These are phyloP conservation scores for Cinclus cinclus DNA, from an alignment of 2,113 vertebrate genomes.

Conservation along the genomic window DNA sequence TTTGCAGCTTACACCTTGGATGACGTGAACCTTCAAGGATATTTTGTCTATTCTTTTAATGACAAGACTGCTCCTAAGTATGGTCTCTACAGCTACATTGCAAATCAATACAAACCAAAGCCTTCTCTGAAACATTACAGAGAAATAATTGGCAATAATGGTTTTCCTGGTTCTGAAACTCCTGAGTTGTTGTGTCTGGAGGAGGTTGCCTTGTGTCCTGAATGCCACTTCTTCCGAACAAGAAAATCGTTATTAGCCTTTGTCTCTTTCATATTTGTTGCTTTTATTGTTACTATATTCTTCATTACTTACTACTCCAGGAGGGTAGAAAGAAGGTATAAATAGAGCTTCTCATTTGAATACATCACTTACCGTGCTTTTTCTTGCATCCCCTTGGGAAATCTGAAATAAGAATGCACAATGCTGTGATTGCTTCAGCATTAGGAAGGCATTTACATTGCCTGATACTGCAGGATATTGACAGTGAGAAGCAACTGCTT, in stretches of 20 bases:
- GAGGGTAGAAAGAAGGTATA: constrained; percentile 73
- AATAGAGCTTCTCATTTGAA: constrained; percentile 57
- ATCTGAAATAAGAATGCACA: constrained; percentile 4
- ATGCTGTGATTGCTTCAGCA: constrained; percentile 14
- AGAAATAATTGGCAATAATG: constrained; percentile 86
- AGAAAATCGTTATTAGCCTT: constrained; percentile 86
- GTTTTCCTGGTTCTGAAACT: constrained; percentile 78
- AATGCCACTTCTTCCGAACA: constrained; percentile 74
- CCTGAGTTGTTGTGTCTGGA: constrained; percentile 73
- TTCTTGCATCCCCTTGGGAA: not conserved
- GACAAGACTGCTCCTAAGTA: constrained; percentile 87
- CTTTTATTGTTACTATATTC: constrained; percentile 81
- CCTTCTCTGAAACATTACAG: constrained; percentile 86
- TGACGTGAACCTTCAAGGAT: constrained; percentile 89
- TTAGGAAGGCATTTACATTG: not conserved
- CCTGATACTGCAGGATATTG: constrained; percentile 4
- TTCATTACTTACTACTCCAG: constrained; percentile 86
- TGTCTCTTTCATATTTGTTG: constrained; percentile 81
- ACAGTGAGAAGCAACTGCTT: not conserved
- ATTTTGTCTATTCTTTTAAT: constrained; percentile 91
- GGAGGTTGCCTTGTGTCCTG: constrained; percentile 54
- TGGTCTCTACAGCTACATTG: constrained; percentile 84
- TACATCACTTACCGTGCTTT: not conserved
- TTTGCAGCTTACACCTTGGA: constrained; percentile 84
- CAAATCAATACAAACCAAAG: constrained; percentile 85